Evolutionary conservation across 1,140 invertebrate genomes (phyloP), one percentile per base, ranked within the genome.

Genomic region (Caenorhabditis briggsae): DNA sequence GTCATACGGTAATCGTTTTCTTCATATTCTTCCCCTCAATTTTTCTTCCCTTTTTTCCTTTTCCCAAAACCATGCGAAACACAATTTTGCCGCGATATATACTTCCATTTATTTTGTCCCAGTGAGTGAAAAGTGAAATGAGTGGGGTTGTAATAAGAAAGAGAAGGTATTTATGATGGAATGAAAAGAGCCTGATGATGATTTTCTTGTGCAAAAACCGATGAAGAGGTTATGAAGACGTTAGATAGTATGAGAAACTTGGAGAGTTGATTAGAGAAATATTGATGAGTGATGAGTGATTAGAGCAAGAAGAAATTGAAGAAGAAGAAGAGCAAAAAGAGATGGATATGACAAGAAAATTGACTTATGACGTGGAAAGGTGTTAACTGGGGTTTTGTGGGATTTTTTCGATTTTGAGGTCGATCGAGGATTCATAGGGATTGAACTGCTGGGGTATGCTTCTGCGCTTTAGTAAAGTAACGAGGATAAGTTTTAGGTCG

Each of bases 101-200:
- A 33, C 23, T 48, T 70, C 43, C 65, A 70, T 43, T 33, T 46
- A 70, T 70, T 70, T 48, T 48, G 65, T 48, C 43, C 33, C 33
- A 33, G 33, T 33, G 33, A 33, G 33, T 3, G 33, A 33, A 64
- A 64, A 64, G n/a, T 46, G 58, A 59, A 64, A 84, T 59, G n/a
- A 58, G 43, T 41, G 61, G 70, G 18, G 61, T 33, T 84, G 83
- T 64, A 65, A 84, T 64, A 84, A 84, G 43, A 70, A 59, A n/a
- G 56, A 33, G 33, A 33, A 33, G 65, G 65, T 70, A 70, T 70
- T 70, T 70, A 46, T 70, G 41, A 70, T 70, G 43, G 33, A 33
- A 25, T 46, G 33, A 33, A 33, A 33, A 33, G 33, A 33, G 33
- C 33, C 33, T 33, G 33, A 33, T 33, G 33, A 33, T 33, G 33